Base-by-base conservation (phyloP, 2,888 invertebrate species). In the Ctenicera cuprea region DNA sequence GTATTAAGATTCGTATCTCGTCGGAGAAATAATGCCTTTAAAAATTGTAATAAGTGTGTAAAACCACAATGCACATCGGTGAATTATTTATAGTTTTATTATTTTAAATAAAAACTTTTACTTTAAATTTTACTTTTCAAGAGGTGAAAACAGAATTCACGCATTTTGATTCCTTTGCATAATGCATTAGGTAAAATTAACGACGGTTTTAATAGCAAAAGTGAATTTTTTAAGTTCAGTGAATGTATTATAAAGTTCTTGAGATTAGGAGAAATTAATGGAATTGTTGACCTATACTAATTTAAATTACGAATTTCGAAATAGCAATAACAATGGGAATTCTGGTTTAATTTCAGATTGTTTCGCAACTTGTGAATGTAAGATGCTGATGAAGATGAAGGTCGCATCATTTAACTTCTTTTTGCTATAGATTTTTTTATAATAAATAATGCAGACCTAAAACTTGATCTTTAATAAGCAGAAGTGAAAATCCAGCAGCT, bases 121-220 rank as follows among this genome's bases (percentile, higher is more conserved):
- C 68, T 68, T 61, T 33, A 18, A 30, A 69, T 69, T 50, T 61
- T 62, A 62, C 50, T 61, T 57, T 69, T 69, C 30, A 69, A 57
- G 33, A 48, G 57, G 69, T 69, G 69, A 69, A 69, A 69, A 62
- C 22, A 26, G 41, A 38, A 18, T 11, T 62, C 69, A 59, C 54
- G 67, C 67, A n/a, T 37, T 45, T 54, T 67, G 59, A 30, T 30
- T 59, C 26, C 48, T 67, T 48, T 67, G 67, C 54, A 59, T 67
- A 45, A 67, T 59, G 43, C 26, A 67, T 67, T 45, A 67, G 59
- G 48, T 67, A 67, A 67, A 67, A 67, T 33, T 59, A 37, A 37
- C 11, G 38, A 38, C 43, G 45, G 57, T 59, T 67, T 43, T 67
- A 54, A 66, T 41, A 66, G 66, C 38, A 66, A 66, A 66, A 66